Base-by-base conservation (phyloP, 35 echinoderm and acorn worm species). In the Amphiura filiformis region DNA sequence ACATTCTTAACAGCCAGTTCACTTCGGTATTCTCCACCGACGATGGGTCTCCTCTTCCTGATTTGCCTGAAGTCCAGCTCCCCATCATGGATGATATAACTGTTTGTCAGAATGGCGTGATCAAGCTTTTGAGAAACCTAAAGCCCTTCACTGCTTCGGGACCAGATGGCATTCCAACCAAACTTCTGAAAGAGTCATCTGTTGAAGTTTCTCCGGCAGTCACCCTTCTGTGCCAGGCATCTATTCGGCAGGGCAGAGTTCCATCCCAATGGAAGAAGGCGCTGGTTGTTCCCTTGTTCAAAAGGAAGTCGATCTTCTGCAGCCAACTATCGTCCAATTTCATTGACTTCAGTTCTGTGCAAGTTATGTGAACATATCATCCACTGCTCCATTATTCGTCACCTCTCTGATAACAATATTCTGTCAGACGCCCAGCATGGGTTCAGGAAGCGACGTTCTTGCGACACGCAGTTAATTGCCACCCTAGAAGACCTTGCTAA, bases 351-450 rank as follows among this genome's bases (percentile, higher is more conserved):
- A n/a, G 57, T 92, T 12, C 30, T 78, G 20, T 87, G 90, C 31
- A 92, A 92, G 38, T 13, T 92, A 13, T 39, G 41, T 4, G 90
- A 92, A 42, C 85, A 92, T 76, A 91, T 91, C 39, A 30, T 84
- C 28, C 75, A 85, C 39, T 77, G 82, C 84, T 36, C 87, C 76
- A 88, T 81, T 22, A 81, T 89, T 18, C 87, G 49, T 18, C 41
- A 82, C 56, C n/a, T n/a, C n/a, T n/a, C 70, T 90, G 31, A 84
- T 42, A 13, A 65, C 39, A 44, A 38, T 13, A 77, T 86, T 11
- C 77, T 91, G 18, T 41, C 41, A 0, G 41, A 86, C 39, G 83
- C 81, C 4, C 82, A 79, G 56, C 78, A 86, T 81, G 82, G 90
- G 11, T 91, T 91, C 56, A 31, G 90, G 2, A 91, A 81, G 65